A percentile compares a stretch with the other conserved stretches of the same genome.
phyloP scores from a whole-genome alignment of 1,140 invertebrate genomes.

The Drosophila virilis region DNA sequence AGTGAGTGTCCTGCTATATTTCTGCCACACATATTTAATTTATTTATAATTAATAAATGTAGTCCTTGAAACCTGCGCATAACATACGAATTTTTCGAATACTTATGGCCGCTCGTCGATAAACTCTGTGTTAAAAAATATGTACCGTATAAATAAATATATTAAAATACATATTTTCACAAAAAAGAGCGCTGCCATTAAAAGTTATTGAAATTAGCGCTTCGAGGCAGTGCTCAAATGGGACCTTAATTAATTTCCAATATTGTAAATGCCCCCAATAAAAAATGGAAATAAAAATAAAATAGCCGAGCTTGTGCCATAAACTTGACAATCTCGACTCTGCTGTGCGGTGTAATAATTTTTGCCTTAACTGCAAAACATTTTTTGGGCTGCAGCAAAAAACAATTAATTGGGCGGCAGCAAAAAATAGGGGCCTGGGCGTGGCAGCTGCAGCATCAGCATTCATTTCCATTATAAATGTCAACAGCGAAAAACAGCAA shows the following conservation, averaged over 20 bases:
- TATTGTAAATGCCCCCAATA: slow-evolving; percentile 45
- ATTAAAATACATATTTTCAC: background rate
- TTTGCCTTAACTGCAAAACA: slow-evolving; percentile 61
- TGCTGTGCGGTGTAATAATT: slow-evolving; percentile 44
- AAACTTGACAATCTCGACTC: slow-evolving; percentile 39
- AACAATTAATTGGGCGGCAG: slow-evolving; percentile 67
- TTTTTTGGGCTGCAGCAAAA: slow-evolving; percentile 48
- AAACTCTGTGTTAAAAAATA: background rate
- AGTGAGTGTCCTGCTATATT: no score
- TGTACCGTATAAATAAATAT: background rate
- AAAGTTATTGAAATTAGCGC: slow-evolving; percentile 13
- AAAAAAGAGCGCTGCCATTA: background rate
- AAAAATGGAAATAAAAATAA: slow-evolving; percentile 7
- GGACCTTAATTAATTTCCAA: slow-evolving; percentile 71
- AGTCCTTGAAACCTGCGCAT: background rate
- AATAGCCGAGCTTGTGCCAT: slow-evolving; percentile 26
- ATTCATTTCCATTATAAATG: slow-evolving; percentile 80
- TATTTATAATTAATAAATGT: background rate
- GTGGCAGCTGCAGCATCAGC: slow-evolving; percentile 61
- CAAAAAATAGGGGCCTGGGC: slow-evolving; percentile 2
- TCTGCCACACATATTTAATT: background rate
- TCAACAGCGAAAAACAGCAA: slow-evolving; percentile 54
- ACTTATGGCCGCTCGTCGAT: slow-evolving; percentile 1
- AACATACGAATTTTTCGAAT: background rate
- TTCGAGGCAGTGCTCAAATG: slow-evolving; percentile 14